Percentiles rank a stretch among this genome's conserved stretches.
These are phyloP conservation scores for Phacellophora camtschatica DNA, from an alignment of 30 jellyfish, hydroid and myxozoan species.

Conservation along the genomic window DNA sequence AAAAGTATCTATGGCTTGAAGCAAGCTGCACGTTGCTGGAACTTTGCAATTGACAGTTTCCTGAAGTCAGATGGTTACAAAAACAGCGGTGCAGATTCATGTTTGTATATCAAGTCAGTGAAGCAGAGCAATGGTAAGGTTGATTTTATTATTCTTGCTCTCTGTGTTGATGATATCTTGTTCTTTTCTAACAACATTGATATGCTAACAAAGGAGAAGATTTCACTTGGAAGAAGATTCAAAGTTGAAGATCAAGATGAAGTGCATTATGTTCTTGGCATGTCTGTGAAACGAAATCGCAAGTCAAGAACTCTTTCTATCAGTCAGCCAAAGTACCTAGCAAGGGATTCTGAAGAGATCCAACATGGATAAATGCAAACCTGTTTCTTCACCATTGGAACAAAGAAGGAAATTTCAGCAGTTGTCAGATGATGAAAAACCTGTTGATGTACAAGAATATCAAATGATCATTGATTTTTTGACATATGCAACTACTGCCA, in stretches of 20 bases:
- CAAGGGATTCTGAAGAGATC: slow-evolving; percentile 38
- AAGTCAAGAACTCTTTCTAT: slow-evolving; percentile 21
- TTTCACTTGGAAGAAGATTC: slow-evolving; percentile 20
- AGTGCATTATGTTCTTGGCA: slow-evolving; percentile 38
- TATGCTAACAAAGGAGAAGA: slow-evolving; percentile 28
- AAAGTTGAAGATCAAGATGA: slow-evolving; percentile 34
- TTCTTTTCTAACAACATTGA: slow-evolving; percentile 40
- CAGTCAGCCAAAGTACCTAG: slow-evolving; percentile 15
- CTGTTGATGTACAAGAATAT: slow-evolving; percentile 15
- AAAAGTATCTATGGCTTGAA: slow-evolving; percentile 64
- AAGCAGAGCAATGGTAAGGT: slow-evolving; percentile 30
- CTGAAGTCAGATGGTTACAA: slow-evolving; percentile 37
- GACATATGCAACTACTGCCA: slow-evolving; percentile 35
- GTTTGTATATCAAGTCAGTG: slow-evolving; percentile 35
- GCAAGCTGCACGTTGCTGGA: slow-evolving; percentile 72
- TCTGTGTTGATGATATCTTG: slow-evolving; percentile 46
- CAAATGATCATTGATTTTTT: slow-evolving; percentile 35
- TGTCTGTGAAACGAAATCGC: slow-evolving; percentile 32
- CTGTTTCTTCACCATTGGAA: slow-evolving; percentile 57
- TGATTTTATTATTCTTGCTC: slow-evolving; percentile 24
- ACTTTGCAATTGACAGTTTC: slow-evolving; percentile 42
- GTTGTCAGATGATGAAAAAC: slow-evolving; percentile 37
- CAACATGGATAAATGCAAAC: slow-evolving; percentile 45
- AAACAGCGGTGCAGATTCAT: slow-evolving; percentile 28
- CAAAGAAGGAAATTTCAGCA: slow-evolving; percentile 39